phyloP scores from a whole-genome alignment of 1,140 invertebrate genomes.

The Drosophila paulistorum region DNA sequence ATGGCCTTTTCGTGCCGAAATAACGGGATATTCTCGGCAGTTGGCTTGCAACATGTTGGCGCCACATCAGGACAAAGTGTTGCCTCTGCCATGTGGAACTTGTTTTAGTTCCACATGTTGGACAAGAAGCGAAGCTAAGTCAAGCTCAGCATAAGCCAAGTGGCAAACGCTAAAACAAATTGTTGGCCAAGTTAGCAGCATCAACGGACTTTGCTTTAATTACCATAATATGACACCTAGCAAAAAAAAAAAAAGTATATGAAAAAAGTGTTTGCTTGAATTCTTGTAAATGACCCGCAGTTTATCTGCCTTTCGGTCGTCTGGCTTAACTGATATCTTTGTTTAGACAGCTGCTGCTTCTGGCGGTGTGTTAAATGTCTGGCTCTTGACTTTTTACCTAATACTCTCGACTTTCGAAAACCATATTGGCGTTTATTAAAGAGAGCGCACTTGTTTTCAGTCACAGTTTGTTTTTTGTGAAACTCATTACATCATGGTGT shows the following conservation, averaged over 20 bases:
- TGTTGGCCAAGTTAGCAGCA: constrained; percentile 48
- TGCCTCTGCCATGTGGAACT: constrained; percentile 13
- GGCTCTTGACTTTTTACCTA: not conserved
- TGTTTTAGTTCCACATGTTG: constrained; percentile 19
- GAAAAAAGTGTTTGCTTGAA: not conserved
- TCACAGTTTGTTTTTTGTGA: no score
- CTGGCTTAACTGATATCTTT: constrained; percentile 58
- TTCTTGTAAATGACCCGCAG: constrained; percentile 31
- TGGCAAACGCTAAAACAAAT: constrained; percentile 33
- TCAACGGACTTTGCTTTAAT: constrained; percentile 41
- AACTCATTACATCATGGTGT: no score
- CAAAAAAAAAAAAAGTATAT: constrained; percentile 25
- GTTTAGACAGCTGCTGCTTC: constrained; percentile 38
- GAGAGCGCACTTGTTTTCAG: no score
- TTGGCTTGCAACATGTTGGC: constrained; percentile 8
- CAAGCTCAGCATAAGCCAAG: not conserved
- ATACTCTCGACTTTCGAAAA: not conserved
- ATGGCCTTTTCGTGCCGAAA: not conserved
- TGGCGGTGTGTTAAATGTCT: constrained; percentile 34
- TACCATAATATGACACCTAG: constrained; percentile 45
- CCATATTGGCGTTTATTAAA: not conserved
- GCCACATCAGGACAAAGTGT: not conserved
- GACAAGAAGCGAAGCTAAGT: not conserved
- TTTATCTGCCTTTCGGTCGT: constrained; percentile 22
- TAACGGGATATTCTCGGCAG: constrained; percentile 1